Evolutionary conservation across 2,113 vertebrate genomes (phyloP).

Genomic region (Chroicocephalus ridibundus): DNA sequence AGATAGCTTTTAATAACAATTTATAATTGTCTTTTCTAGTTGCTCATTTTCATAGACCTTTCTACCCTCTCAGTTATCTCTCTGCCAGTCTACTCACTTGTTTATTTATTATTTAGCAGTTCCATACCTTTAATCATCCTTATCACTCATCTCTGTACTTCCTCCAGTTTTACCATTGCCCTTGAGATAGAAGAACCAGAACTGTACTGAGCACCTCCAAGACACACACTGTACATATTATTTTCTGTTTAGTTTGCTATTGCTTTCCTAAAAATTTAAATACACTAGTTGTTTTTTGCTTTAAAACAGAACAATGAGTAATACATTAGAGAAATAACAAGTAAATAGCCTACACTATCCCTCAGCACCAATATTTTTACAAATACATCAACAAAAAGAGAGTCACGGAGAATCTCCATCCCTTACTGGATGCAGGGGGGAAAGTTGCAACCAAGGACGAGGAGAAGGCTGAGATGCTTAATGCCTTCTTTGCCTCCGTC

Average conservation of each 20-base stretch:
- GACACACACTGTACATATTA: neutral
- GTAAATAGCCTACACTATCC: neutral
- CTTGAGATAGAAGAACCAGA: neutral
- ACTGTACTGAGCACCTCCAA: neutral
- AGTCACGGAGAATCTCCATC: too few relatives aligned
- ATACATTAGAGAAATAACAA: neutral
- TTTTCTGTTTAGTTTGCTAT: neutral
- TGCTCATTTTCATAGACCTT: neutral
- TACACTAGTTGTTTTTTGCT: neutral
- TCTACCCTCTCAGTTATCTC: neutral
- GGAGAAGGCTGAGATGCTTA: too few relatives aligned
- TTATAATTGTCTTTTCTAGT: neutral
- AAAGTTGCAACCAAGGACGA: too few relatives aligned
- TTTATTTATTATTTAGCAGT: neutral
- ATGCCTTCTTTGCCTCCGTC: too few relatives aligned
- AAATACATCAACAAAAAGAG: too few relatives aligned
- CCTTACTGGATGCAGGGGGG: too few relatives aligned
- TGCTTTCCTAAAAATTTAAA: neutral
- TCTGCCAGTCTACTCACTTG: neutral
- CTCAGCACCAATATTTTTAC: neutral
- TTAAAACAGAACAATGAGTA: neutral
- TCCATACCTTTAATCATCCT: neutral
- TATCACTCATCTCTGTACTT: neutral
- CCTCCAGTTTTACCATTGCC: neutral
- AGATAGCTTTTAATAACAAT: neutral